These are phyloP conservation scores for Agonopterix subpropinquella DNA, from an alignment of 2,888 invertebrate species.

Conservation along the genomic window DNA sequence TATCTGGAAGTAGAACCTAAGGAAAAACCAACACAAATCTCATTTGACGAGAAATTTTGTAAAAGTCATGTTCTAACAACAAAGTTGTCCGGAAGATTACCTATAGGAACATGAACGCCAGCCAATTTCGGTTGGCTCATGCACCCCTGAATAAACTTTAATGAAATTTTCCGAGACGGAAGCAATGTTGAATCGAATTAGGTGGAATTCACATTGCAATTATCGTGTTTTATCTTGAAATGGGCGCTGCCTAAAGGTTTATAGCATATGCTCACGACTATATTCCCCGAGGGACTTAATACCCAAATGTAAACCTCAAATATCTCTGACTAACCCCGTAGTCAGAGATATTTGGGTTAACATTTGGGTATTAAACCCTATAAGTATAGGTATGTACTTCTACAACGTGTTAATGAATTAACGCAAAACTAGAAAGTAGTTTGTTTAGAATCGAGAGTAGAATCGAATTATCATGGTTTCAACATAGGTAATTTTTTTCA, in stretches of 20 bases:
- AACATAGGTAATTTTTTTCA: too few relatives aligned
- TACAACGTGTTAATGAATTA: too few relatives aligned
- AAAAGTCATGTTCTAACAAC: slow-evolving; percentile 1
- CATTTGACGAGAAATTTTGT: neutral
- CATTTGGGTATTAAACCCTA: neutral
- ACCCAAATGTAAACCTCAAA: neutral
- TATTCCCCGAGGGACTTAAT: neutral
- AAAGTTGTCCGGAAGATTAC: slow-evolving; percentile 1
- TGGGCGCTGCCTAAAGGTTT: neutral
- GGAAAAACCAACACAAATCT: too few relatives aligned
- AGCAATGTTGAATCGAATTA: slow-evolving; percentile 1
- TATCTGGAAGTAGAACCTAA: too few relatives aligned
- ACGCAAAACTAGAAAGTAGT: too few relatives aligned
- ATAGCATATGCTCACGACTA: neutral
- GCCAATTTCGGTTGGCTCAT: slow-evolving; percentile 3
- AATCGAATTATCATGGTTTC: too few relatives aligned
- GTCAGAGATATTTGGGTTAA: neutral
- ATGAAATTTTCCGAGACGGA: slow-evolving; percentile 2
- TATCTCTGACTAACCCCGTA: neutral
- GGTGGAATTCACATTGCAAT: slow-evolving; percentile 1
- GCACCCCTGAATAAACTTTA: slow-evolving; percentile 1
- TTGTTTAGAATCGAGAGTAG: too few relatives aligned
- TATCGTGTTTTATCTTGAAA: slow-evolving; percentile 2
- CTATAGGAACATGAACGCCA: slow-evolving; percentile 1
- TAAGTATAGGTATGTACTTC: too few relatives aligned